A percentile compares a stretch with the other conserved stretches of the same genome.
phyloP scores from a whole-genome alignment of 2,113 vertebrate genomes.

The Erythrolamprus reginae region DNA sequence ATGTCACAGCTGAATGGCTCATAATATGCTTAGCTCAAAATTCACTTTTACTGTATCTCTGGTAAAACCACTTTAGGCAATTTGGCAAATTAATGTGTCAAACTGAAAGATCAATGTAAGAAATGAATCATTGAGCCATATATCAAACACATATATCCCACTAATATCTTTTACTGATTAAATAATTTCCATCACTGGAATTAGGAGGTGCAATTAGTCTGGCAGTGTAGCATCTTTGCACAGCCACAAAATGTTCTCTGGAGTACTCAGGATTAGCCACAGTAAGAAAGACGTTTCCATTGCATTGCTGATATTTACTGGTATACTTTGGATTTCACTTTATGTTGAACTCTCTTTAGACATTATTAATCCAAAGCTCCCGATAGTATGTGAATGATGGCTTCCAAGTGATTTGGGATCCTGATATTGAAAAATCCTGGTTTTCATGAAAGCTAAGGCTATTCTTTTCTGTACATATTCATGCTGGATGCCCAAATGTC shows the following conservation, averaged over 20 bases:
- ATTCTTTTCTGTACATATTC: neutral
- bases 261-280: neutral
- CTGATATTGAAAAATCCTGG: neutral
- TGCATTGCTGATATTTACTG: neutral
- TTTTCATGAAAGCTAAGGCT: neutral
- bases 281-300: neutral
- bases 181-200: neutral
- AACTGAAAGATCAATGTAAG: neutral
- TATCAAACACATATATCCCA: neutral
- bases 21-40: neutral
- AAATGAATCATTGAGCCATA: neutral
- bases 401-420: neutral
- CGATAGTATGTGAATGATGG: neutral
- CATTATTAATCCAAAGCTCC: neutral
- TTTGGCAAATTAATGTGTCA: neutral
- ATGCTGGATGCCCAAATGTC: neutral
- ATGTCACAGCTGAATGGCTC: neutral
- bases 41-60: neutral
- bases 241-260: neutral
- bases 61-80: neutral
- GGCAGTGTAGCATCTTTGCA: neutral
- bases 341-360: neutral
- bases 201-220: neutral
- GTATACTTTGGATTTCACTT: neutral
- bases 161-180: neutral